phyloP scores from a whole-genome alignment of 2,888 invertebrate genomes.

The Chromoteleia sp. region DNA sequence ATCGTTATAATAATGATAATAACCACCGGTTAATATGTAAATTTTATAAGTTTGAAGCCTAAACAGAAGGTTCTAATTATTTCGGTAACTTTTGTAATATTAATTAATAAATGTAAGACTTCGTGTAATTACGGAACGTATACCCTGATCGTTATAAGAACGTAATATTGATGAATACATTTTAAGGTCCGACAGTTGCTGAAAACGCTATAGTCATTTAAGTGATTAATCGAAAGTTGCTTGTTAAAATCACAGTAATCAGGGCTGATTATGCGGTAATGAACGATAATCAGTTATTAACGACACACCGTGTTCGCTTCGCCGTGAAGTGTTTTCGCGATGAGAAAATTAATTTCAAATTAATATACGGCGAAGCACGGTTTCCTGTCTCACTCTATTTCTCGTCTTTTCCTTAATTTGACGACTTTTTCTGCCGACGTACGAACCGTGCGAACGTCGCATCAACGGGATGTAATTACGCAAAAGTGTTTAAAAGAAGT shows the following conservation, averaged over 20 bases:
- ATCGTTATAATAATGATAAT: too few relatives aligned
- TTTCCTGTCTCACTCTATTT: slow-evolving; percentile 27
- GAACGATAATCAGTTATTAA: slow-evolving; percentile 39
- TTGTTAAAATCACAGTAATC: slow-evolving; percentile 33
- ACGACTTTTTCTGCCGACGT: slow-evolving; percentile 36
- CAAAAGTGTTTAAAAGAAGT: slow-evolving; percentile 52
- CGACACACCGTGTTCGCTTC: slow-evolving; percentile 17
- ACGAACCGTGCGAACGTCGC: slow-evolving; percentile 57
- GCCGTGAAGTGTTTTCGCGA: slow-evolving; percentile 26
- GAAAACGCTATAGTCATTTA: slow-evolving; percentile 7
- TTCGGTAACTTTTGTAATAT: too few relatives aligned
- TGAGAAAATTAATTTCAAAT: slow-evolving; percentile 43
- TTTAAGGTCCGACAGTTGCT: not conserved
- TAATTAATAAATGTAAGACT: too few relatives aligned
- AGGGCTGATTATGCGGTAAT: slow-evolving; percentile 35
- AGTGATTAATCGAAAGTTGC: slow-evolving; percentile 39
- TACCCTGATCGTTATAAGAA: not conserved
- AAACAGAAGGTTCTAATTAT: too few relatives aligned
- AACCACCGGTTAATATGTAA: too few relatives aligned
- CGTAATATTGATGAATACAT: not conserved
- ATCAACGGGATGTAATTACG: slow-evolving; percentile 59
- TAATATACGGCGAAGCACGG: slow-evolving; percentile 21
- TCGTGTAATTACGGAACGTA: too few relatives aligned
- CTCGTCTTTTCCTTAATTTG: slow-evolving; percentile 40
- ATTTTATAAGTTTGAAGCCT: too few relatives aligned